Base-by-base conservation (phyloP, 2,888 invertebrate genomes). In the Metallyticus violacea region DNA sequence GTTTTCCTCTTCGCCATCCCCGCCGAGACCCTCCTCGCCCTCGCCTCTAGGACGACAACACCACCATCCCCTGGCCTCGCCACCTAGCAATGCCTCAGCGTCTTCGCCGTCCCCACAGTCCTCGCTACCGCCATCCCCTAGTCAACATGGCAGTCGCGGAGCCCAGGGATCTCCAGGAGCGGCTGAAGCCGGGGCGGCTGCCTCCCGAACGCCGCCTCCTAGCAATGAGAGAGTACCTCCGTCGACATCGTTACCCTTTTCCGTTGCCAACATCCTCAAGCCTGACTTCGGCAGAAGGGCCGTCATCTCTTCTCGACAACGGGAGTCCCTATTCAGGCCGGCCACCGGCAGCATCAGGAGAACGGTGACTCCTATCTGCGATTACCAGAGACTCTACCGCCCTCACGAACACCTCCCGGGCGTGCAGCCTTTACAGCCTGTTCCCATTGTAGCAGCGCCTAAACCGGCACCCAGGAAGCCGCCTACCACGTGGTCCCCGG, bases 211-310 rank as follows among this genome's bases (percentile, higher is more conserved):
- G 1, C 81, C 81, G 4, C 82, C 6, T 25, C 82, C 82, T 26
- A 4, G 62, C 9, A 62, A 62, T 15, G 62, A 82, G 7, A 62
- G 26, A 7, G 76, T 76, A 26, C 79, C 89, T 78, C 86, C 88
- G 29, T 86, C 90, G 89, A 88, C 90, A 90, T 88, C 91, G 89
- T 91, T 97, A 40, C 95, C 96, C 89, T 97, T 97, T 92, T 97
- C 97, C 90, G 97, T 97, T 91, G 96, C 96, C 90, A 97, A 97
- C 91, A 97, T 97, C 88, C 92, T 97, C 28, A 95, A 96, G 90
- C 97, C 97, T 0, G 97, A 97, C 91, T 97, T 97, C 89, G 97
- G 97, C 0, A 93, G 95, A 40, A 91, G 95, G 77, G 95, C 95
- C 0, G 95, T 85, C 7, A 78, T 82, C 26, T 85, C 90, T 88